Base-by-base conservation (phyloP, 2,888 invertebrate genomes). In the Drosophila recens region DNA sequence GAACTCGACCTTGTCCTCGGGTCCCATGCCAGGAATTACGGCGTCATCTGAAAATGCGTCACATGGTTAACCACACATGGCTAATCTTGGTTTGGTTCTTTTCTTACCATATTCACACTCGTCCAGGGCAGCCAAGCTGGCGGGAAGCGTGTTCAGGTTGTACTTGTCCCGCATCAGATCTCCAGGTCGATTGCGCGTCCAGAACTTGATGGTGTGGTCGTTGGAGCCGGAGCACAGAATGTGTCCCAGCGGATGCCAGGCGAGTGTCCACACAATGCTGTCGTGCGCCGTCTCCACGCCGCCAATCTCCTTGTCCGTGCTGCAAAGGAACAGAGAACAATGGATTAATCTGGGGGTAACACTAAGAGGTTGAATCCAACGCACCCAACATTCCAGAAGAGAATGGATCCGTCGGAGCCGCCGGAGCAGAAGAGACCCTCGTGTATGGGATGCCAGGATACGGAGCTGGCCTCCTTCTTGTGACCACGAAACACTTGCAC, bases 141-240 rank as follows among this genome's bases (percentile, higher is more conserved):
- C 96, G 20, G 98, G 97, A 67, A 98, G 93, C 13, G 97, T 98
- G 91, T 98, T 98, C 72, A 98, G 94, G 93, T 98, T 98, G 93
- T 99, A 99, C 93, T 98, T 98, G 92, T 99, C 99, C 90, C 98
- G 95, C 98, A 99, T 99, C 66, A 96, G 95, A 93, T 99, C 99
- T 20, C 99, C 99, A 0, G 99, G 99, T 52, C 99, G 95, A 93
- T 99, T 99, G 74, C 99, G 94, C 2, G 99, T 99, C 99, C 99
- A 99, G 93, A 99, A 99, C 93, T 99, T 99, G 27, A 96, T 97
- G 30, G 99, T 98, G 90, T 99, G 99, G 93, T 99, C 99, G 93
- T 99, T 99, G n/a, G 99, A 99, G 0, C 99, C 99, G 3, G 99
- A 98, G 90, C 98, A 99, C 36, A 99, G 94, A 87, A 99, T 99